These are phyloP conservation scores for Cricetomys ansorgei DNA, from an alignment of 2,113 vertebrate species.

Conservation along the genomic window DNA sequence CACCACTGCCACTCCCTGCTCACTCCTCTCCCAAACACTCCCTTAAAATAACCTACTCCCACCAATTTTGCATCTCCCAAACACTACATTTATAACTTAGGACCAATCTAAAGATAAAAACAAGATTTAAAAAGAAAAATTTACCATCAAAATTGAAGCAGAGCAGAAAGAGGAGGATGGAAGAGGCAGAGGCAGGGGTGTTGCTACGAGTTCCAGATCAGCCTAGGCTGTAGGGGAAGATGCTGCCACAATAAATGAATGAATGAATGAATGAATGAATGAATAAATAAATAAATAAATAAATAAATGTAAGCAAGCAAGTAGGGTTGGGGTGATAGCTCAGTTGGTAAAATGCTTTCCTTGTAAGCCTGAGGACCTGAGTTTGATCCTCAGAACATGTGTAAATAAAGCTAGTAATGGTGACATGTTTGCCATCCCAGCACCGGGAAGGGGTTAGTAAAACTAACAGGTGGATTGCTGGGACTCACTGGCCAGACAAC, in stretches of 20 bases:
- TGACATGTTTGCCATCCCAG: no score
- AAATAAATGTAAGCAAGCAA: background rate
- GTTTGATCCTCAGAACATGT: background rate
- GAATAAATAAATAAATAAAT: background rate
- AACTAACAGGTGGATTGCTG: background rate
- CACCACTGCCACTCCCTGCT: background rate
- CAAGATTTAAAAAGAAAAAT: background rate
- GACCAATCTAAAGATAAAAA: background rate
- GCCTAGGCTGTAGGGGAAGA: background rate
- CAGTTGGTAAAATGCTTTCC: background rate
- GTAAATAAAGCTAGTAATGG: background rate
- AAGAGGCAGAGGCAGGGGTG: background rate
- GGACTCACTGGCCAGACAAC: background rate
- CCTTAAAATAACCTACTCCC: slow-evolving; percentile 53
- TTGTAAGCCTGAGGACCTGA: background rate
- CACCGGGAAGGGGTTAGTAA: background rate
- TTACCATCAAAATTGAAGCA: background rate
- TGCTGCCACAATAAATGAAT: background rate
- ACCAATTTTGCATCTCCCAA: slow-evolving; percentile 29
- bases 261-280: background rate
- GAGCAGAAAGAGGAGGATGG: background rate
- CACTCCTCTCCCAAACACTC: background rate
- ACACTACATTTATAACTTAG: background rate
- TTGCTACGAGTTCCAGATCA: background rate
- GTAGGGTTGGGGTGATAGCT: background rate